Percentiles rank a stretch among this genome's conserved stretches.
phyloP scores from a whole-genome alignment of 2,113 vertebrate genomes.

The Proterorhinus semilunaris region DNA sequence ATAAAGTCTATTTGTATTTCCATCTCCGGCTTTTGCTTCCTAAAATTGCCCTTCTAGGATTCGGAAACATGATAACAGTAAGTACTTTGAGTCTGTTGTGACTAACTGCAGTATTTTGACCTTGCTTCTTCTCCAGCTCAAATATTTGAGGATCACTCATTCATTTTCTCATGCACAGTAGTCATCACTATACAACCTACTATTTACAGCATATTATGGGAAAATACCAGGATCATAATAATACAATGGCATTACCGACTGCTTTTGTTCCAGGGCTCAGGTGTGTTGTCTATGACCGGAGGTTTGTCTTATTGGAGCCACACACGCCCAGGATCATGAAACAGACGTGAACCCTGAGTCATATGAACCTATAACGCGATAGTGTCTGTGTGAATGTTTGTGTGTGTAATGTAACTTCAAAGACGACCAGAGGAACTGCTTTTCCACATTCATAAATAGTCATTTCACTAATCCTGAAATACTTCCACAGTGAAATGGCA shows the following conservation, averaged over 20 bases:
- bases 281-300: constrained; percentile 3
- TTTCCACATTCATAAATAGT: too few species aligned
- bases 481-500: too few species aligned
- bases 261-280: not conserved
- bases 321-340: constrained; percentile 4
- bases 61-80: not conserved
- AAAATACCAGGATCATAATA: not conserved
- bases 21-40: not conserved
- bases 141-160: not conserved
- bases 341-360: constrained; percentile 39
- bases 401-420: too few species aligned
- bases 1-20: too few species aligned
- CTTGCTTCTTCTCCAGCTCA: not conserved
- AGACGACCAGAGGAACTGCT: too few species aligned
- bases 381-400: constrained; percentile 1
- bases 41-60: not conserved
- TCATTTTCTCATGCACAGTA: not conserved
- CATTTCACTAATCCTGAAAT: too few species aligned
- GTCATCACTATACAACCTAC: constrained; percentile 7
- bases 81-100: not conserved
- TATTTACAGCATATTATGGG: not conserved
- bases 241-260: not conserved
- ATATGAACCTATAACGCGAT: constrained; percentile 1
- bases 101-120: not conserved
- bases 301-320: constrained; percentile 14